Conservation (phyloP, 1,140 invertebrate genomes). For the Heliothis subflexa region DNA sequence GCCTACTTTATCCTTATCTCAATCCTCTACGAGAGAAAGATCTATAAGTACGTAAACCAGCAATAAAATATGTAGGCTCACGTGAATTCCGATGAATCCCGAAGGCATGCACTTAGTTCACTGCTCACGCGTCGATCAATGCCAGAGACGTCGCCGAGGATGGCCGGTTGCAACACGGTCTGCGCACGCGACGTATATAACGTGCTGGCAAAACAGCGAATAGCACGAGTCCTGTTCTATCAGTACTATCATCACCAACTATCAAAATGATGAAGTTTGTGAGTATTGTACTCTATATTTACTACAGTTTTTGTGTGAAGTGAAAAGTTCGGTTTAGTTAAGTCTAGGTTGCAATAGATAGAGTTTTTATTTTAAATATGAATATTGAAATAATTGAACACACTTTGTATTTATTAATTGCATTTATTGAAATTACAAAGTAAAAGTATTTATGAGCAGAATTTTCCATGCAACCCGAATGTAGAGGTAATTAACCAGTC, state of each 20-base stretch:
- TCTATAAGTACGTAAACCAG: slow-evolving; percentile 2
- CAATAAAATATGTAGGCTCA: slow-evolving; percentile 17
- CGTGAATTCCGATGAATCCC: slow-evolving; percentile 43
- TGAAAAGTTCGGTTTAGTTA: neutral
- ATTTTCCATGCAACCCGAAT: too few species aligned
- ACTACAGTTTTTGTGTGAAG: neutral
- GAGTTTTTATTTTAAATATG: too few species aligned
- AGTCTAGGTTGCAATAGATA: neutral
- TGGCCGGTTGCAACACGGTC: slow-evolving; percentile 60
- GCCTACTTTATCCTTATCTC: slow-evolving; percentile 1
- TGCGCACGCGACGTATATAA: slow-evolving; percentile 67
- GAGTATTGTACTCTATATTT: slow-evolving; percentile 61
- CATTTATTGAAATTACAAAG: too few species aligned
- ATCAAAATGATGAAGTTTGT: slow-evolving; percentile 83
- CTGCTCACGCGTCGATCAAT: slow-evolving; percentile 76
- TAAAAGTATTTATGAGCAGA: too few species aligned
- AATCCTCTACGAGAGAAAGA: slow-evolving; percentile 1
- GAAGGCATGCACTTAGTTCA: slow-evolving; percentile 47
- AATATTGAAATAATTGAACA: too few species aligned
- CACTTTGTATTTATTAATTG: too few species aligned
- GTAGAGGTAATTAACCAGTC: too few species aligned
- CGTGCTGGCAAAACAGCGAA: slow-evolving; percentile 46
- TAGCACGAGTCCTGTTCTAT: slow-evolving; percentile 64
- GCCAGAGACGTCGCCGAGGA: slow-evolving; percentile 69
- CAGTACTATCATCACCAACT: slow-evolving; percentile 63